Evolutionary conservation across 2,888 invertebrate species (phyloP), one percentile per base, ranked within the genome.

Genomic region (Dexiosoma caninum): DNA sequence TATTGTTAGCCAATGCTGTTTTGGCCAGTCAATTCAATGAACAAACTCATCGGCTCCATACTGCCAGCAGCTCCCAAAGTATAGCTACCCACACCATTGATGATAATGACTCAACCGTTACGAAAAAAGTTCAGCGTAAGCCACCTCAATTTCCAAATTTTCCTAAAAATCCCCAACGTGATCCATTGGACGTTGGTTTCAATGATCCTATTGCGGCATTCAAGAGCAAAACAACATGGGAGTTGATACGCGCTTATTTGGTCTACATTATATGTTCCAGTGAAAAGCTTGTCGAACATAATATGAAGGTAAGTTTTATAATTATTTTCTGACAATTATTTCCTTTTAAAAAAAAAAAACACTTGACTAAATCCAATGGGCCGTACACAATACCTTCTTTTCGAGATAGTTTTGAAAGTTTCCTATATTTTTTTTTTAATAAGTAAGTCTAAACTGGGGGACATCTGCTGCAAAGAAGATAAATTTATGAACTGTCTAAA

Each of bases 211-310:
- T 94, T 86, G 97, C 97, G 84, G 96, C 98, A 27, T 99, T 97
- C 92, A 96, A 97, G 90, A 97, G 97, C 91, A 98, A 98, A 92
- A 97, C 96, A 85, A 98, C 96, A 84, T 94, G 93, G 91, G 98
- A 99, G 91, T 93, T 99, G 84, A 88, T 97, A 64, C 93, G 98
- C 84, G 98, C 97, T 44, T 95, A 97, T 89, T 86, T 97, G 87
- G 98, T 98, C 85, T 98, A 98, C 91, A 94, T 95, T 89, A 92
- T 98, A 89, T 98, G 98, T 91, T 95, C 96, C 74, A 92, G 95
- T 88, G 94, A 95, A 87, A 94, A 94, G 89, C 91, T 98, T 84
- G 98, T 98, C 84, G 95, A 97, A 89, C 94, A 98, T 91, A 98
- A 98, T 89, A 95, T 94, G 92, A 93, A 94, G 96, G 98, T 98